Evolutionary conservation across 2,113 vertebrate species (phyloP).

Genomic region (Ceyx margarethae): DNA sequence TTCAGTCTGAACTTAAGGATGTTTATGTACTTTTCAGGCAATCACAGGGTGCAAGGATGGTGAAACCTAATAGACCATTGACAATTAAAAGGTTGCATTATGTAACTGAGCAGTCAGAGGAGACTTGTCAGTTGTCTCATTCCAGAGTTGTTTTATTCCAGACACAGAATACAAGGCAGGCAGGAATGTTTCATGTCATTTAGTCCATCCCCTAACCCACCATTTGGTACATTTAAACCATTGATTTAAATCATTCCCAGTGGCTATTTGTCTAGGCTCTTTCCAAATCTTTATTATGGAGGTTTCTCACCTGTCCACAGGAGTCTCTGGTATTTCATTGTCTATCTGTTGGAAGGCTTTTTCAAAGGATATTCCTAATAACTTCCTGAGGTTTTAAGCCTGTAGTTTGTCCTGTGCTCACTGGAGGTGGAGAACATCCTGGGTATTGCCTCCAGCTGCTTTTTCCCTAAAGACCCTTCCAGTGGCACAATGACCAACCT

Average conservation of each 20-base stretch:
- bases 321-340: background rate
- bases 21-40: constrained; percentile 5
- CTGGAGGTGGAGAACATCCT: background rate
- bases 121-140: background rate
- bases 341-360: background rate
- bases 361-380: background rate
- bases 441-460: background rate
- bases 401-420: background rate
- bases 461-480: background rate
- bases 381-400: background rate
- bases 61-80: background rate
- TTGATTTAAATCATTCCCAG: background rate
- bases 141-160: background rate
- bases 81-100: background rate
- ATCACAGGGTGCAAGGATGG: background rate
- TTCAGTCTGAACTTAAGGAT: constrained; percentile 9
- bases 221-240: background rate
- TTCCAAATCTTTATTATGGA: background rate
- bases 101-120: background rate
- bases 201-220: background rate
- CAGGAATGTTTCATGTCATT: background rate
- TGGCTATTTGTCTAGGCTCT: background rate
- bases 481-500: background rate
- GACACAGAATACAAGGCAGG: background rate
- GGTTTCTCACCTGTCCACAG: background rate